Evolutionary conservation across 1,140 invertebrate genomes (phyloP).

Genomic region (Listronotus oregonensis): DNA sequence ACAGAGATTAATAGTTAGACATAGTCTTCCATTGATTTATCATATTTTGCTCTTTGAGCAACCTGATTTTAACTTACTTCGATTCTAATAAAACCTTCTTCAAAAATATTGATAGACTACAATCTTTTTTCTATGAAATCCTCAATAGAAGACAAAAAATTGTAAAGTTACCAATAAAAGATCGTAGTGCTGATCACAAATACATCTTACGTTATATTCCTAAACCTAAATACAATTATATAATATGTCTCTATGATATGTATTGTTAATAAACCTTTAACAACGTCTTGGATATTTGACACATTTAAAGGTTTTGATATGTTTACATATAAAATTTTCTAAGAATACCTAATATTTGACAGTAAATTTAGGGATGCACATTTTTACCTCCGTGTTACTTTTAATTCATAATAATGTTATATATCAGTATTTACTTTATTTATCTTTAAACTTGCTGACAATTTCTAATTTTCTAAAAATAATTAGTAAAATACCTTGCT

Average conservation of each 20-base stretch:
- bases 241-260: constrained; percentile 28
- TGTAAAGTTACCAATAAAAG: constrained; percentile 22
- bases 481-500: too few species aligned
- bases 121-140: constrained; percentile 8
- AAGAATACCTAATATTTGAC: too few species aligned
- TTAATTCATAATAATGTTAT: too few species aligned
- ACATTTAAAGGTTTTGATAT: constrained; percentile 28
- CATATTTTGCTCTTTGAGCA: constrained; percentile 14
- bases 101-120: constrained; percentile 14
- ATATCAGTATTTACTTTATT: too few species aligned
- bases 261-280: constrained; percentile 16
- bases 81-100: constrained; percentile 28
- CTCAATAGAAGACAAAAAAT: constrained; percentile 26
- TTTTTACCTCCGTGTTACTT: too few species aligned
- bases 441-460: too few species aligned
- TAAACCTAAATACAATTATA: constrained; percentile 5
- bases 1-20: constrained; percentile 2
- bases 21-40: constrained; percentile 23
- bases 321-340: constrained; percentile 12
- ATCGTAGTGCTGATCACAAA: constrained; percentile 31
- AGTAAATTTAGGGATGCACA: too few species aligned
- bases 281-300: constrained; percentile 17
- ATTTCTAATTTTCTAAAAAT: too few species aligned
- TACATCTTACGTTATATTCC: constrained; percentile 8
- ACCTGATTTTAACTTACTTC: constrained; percentile 10